Percentiles rank a stretch among this genome's conserved stretches.
phyloP scores from a whole-genome alignment of 2,113 vertebrate species.

The Aspidoscelis tigris region DNA sequence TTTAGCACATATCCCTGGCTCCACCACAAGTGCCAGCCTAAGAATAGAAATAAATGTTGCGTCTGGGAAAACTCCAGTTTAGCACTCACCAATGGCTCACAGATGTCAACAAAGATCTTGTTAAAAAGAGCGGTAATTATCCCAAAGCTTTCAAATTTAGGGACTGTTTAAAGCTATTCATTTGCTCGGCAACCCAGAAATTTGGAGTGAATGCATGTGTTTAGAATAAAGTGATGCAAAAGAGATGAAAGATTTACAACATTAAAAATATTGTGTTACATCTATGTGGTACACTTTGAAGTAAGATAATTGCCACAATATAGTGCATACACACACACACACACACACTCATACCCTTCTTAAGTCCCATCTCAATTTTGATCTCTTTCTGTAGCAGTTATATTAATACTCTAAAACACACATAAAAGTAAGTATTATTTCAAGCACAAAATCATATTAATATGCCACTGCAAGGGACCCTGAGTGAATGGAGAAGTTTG shows the following conservation, averaged over 20 bases:
- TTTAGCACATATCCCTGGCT: slow-evolving; percentile 29
- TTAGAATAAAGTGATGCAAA: slow-evolving; percentile 5
- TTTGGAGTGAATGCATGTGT: background rate
- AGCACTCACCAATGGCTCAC: background rate
- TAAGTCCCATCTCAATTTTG: background rate
- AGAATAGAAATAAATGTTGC: background rate
- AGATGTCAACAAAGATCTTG: slow-evolving; percentile 29
- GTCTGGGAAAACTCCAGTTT: slow-evolving; percentile 18
- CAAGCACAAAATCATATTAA: background rate
- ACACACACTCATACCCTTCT: slow-evolving; percentile 3
- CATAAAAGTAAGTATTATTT: slow-evolving; percentile 17
- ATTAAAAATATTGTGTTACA: slow-evolving; percentile 22
- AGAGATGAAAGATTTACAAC: background rate
- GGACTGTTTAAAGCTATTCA: slow-evolving; percentile 14
- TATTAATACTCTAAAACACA: background rate
- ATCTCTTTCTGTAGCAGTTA: background rate
- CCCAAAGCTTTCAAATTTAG: slow-evolving; percentile 5
- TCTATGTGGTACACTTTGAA: slow-evolving; percentile 25
- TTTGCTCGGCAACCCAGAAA: slow-evolving; percentile 20
- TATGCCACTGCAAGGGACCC: too few species aligned
- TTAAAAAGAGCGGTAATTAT: slow-evolving; percentile 22
- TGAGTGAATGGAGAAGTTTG: too few species aligned
- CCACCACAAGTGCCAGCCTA: background rate
- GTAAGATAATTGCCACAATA: background rate
- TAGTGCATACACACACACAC: background rate